Percentiles rank a stretch among this genome's conserved stretches.
Conservation (phyloP, 1,140 invertebrate species). For the Latrodectus geometricus region DNA sequence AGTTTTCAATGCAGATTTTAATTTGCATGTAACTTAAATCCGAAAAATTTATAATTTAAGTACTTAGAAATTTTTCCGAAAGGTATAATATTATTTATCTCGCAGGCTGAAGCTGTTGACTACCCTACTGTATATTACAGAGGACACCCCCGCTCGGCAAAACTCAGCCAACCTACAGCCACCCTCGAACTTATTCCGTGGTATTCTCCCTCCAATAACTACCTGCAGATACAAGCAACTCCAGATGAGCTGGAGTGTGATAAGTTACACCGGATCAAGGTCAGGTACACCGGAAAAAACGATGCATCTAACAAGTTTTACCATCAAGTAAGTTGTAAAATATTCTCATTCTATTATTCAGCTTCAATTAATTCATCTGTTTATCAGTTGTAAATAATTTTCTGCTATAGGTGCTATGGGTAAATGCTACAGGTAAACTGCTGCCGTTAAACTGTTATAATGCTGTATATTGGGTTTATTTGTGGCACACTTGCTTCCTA, state of each 20-base stretch:
- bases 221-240: constrained; percentile 42
- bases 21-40: no score
- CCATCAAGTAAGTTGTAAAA: constrained; percentile 21
- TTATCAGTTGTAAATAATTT: no score
- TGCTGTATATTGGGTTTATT: no score
- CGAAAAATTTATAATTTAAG: not conserved
- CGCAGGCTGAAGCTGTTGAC: constrained; percentile 33
- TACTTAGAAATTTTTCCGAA: not conserved
- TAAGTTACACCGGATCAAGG: not conserved
- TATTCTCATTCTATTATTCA: no score
- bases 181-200: constrained; percentile 4
- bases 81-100: not conserved
- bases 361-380: no score
- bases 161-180: not conserved
- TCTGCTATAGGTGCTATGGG: no score
- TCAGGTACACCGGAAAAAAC: constrained; percentile 39
- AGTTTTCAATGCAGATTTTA: no score
- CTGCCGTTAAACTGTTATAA: no score
- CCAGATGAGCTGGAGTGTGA: constrained; percentile 22
- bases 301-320: constrained; percentile 33
- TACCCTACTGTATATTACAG: not conserved
- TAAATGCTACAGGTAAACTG: no score
- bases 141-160: not conserved
- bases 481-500: no score
- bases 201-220: constrained; percentile 40